Conservation (phyloP, 2,888 invertebrate genomes). For the Hermodice carunculata region DNA sequence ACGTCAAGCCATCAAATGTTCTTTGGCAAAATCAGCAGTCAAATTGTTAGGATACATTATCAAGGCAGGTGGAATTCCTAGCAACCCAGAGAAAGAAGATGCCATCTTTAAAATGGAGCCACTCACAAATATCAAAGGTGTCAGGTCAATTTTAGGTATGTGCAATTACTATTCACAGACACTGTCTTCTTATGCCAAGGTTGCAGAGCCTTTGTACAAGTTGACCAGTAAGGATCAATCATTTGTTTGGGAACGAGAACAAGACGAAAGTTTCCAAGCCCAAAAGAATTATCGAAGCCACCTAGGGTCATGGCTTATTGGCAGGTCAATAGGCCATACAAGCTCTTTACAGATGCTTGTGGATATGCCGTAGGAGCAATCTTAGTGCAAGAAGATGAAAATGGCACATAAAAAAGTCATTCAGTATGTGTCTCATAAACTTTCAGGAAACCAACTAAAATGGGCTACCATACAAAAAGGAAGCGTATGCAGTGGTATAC, state of each 20-base stretch:
- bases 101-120: slow-evolving; percentile 10
- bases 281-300: neutral
- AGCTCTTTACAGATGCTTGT: slow-evolving; percentile 6
- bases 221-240: slow-evolving; percentile 3
- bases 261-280: neutral
- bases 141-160: too few species aligned
- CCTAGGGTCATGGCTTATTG: slow-evolving; percentile 3
- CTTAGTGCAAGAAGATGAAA: neutral
- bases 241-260: neutral
- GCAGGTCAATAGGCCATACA: neutral
- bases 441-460: neutral
- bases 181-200: slow-evolving; percentile 12
- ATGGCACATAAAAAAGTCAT: slow-evolving; percentile 1
- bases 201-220: slow-evolving; percentile 11
- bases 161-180: slow-evolving; percentile 18
- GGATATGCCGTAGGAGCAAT: slow-evolving; percentile 8
- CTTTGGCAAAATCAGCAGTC: slow-evolving; percentile 19
- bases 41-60: slow-evolving; percentile 28
- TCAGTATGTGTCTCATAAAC: neutral
- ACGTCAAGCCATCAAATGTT: slow-evolving; percentile 35
- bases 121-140: too few species aligned
- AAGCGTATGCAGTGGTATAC: slow-evolving; percentile 8
- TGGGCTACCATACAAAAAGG: slow-evolving; percentile 18
- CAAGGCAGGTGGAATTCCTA: slow-evolving; percentile 17
- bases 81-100: slow-evolving; percentile 28